phyloP scores from a whole-genome alignment of 2,888 invertebrate species.

The Aradus depressus region DNA sequence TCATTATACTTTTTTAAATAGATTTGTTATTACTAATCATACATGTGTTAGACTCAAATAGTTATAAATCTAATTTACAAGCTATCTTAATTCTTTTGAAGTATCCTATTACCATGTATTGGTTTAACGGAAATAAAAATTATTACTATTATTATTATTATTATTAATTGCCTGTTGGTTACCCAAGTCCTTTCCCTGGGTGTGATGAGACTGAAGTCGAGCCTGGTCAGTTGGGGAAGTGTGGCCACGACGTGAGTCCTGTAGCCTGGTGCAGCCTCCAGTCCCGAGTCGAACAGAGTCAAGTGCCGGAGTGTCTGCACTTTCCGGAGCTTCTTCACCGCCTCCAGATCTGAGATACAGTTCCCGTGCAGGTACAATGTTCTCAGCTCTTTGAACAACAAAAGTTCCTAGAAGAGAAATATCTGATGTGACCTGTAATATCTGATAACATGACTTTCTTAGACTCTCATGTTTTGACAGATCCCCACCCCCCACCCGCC shows the following conservation, averaged over 20 bases:
- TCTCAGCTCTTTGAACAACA: not conserved
- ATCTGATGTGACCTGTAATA: not conserved
- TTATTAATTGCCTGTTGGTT: too few relatives aligned
- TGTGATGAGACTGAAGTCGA: not conserved
- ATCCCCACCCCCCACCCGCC: too few relatives aligned
- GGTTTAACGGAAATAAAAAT: too few relatives aligned
- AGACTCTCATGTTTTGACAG: not conserved
- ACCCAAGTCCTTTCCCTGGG: not conserved
- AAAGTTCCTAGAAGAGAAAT: not conserved
- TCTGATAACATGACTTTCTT: not conserved
- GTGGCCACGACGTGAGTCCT: constrained; percentile 1
- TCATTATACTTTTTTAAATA: too few relatives aligned
- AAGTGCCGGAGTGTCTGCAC: not conserved
- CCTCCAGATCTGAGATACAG: constrained; percentile 1
- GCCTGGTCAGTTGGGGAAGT: not conserved
- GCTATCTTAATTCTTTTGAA: too few relatives aligned
- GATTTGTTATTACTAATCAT: too few relatives aligned
- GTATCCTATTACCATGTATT: too few relatives aligned
- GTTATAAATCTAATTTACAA: too few relatives aligned
- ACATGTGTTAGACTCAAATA: too few relatives aligned
- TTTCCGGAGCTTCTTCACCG: not conserved
- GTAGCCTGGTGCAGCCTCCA: constrained; percentile 1
- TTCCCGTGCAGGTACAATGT: constrained; percentile 6
- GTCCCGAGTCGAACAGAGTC: not conserved
- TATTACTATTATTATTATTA: too few relatives aligned